phyloP scores from a whole-genome alignment of 2,888 invertebrate species.

The Agapostemon virescens region DNA sequence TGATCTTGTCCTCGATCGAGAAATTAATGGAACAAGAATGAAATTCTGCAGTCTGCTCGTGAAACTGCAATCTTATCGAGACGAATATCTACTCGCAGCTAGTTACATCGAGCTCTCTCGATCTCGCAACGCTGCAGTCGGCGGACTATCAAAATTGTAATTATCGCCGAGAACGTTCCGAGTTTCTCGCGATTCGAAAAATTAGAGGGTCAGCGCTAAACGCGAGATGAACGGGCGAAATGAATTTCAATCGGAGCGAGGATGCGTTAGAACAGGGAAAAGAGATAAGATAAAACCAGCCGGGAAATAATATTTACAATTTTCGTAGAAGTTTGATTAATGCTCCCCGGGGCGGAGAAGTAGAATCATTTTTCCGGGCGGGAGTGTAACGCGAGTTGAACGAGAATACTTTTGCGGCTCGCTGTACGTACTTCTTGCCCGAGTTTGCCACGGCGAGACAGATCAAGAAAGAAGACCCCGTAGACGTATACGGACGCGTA shows the following conservation, averaged over 20 bases:
- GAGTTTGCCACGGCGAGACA: slow-evolving; percentile 36
- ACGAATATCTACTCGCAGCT: background rate
- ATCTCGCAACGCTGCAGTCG: background rate
- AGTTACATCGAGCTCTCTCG: background rate
- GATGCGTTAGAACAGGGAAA: background rate
- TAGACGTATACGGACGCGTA: slow-evolving; percentile 44
- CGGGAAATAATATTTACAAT: background rate
- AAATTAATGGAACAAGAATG: background rate
- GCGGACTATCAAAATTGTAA: background rate
- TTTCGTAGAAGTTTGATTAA: background rate
- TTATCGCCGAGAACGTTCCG: too few relatives aligned
- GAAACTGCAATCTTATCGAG: background rate
- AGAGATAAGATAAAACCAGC: background rate
- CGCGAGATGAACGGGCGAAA: too few relatives aligned
- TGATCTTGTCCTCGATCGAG: background rate
- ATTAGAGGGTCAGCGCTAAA: background rate
- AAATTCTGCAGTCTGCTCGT: background rate
- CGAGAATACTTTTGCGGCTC: slow-evolving; percentile 1
- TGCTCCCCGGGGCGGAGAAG: background rate
- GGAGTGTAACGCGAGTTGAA: background rate
- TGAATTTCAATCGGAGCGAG: background rate
- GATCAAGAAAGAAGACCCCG: slow-evolving; percentile 35
- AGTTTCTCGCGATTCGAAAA: background rate
- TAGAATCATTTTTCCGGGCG: background rate
- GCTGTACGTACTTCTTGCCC: slow-evolving; percentile 7